Evolutionary conservation across 2,113 vertebrate genomes (phyloP).

Genomic region (Butorides virescens): DNA sequence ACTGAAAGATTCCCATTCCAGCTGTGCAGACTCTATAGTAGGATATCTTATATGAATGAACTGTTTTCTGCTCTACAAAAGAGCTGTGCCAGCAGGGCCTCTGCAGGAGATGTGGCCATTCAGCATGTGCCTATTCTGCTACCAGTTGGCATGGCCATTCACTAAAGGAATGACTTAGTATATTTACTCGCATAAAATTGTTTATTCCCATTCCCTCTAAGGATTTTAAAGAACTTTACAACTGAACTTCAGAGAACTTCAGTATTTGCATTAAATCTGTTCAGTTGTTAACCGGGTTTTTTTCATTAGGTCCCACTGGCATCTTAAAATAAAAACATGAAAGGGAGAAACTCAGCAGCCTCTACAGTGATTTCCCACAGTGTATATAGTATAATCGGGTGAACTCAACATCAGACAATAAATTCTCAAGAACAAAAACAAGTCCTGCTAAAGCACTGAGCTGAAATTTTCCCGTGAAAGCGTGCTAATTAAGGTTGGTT

Average conservation of each 20-base stretch:
- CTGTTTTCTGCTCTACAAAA: not conserved
- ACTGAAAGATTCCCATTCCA: not conserved
- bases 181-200: not conserved
- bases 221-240: not conserved
- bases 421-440: not conserved
- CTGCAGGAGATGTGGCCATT: not conserved
- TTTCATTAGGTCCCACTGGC: not conserved
- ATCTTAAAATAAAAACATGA: slow-evolving; percentile 33
- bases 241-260: slow-evolving; percentile 6
- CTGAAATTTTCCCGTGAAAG: not conserved
- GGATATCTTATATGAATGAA: not conserved
- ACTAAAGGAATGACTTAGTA: not conserved
- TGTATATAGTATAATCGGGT: not conserved
- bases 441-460: not conserved
- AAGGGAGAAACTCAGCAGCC: not conserved
- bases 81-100: not conserved
- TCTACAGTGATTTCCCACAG: not conserved
- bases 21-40: not conserved
- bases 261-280: slow-evolving; percentile 2
- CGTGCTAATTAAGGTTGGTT: not conserved
- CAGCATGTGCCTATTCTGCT: not conserved
- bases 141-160: not conserved
- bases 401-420: not conserved
- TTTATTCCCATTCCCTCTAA: not conserved
- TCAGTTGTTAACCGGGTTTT: not conserved